Percentiles rank a stretch among this genome's conserved stretches.
Conservation (phyloP, 2,888 invertebrate species). For the Acanthosepion esculentum region DNA sequence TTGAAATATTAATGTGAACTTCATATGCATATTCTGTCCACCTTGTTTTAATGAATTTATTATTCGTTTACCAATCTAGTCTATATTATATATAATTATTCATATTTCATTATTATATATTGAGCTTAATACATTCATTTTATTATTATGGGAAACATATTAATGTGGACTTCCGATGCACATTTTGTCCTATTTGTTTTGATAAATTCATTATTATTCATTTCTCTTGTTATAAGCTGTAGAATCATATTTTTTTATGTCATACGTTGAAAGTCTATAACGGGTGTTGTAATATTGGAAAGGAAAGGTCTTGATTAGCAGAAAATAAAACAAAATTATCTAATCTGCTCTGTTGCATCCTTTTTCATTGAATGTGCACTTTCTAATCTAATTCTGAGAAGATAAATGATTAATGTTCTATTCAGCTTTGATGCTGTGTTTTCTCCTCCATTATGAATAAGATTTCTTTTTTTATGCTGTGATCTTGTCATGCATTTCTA, state of each 20-base stretch:
- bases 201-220: background rate
- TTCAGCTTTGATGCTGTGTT: background rate
- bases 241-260: background rate
- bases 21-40: background rate
- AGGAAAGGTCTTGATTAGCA: background rate
- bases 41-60: too few relatives aligned
- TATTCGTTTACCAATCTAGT: background rate
- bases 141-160: too few relatives aligned
- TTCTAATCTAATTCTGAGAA: background rate
- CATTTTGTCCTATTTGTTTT: background rate
- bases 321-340: background rate
- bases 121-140: too few relatives aligned
- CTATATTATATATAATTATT: too few relatives aligned
- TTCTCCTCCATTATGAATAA: background rate
- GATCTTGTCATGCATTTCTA: background rate
- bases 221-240: background rate
- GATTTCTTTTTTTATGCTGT: background rate
- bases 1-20: too few relatives aligned
- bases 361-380: background rate
- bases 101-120: too few relatives aligned
- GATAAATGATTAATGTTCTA: constrained; percentile 1
- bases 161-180: too few relatives aligned
- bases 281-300: background rate
- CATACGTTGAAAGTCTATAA: background rate
- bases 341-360: background rate